Evolutionary conservation across 2,888 invertebrate species (phyloP).

Genomic region (Ophioninae sp.): DNA sequence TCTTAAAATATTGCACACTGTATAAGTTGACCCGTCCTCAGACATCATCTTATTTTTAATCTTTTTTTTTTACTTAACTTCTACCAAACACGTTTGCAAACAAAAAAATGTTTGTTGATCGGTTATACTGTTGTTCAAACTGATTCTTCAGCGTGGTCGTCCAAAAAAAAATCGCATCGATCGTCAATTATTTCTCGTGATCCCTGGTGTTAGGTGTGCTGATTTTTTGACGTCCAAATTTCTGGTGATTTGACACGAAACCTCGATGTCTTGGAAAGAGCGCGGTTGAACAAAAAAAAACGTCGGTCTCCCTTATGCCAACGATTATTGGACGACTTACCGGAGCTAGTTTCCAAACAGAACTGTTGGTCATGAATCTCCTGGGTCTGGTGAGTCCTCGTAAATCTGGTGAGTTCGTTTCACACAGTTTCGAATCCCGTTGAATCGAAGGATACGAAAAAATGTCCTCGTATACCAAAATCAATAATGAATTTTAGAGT

Average conservation of each 20-base stretch:
- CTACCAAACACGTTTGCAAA: too few species aligned
- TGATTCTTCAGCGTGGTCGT: too few species aligned
- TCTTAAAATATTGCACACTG: too few species aligned
- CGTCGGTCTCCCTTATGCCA: conserved; percentile 49
- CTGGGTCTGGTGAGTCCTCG: conserved; percentile 73
- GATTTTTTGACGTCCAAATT: conserved; percentile 51
- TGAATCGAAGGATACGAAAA: conserved; percentile 8
- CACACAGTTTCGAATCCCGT: conserved; percentile 20
- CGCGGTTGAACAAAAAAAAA: neutral
- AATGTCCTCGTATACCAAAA: neutral
- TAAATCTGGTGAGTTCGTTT: conserved; percentile 56
- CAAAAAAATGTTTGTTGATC: too few species aligned
- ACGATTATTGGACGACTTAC: conserved; percentile 56
- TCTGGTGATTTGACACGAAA: neutral
- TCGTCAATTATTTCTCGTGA: conserved; percentile 14
- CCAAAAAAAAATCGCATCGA: neutral
- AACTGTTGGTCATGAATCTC: conserved; percentile 74
- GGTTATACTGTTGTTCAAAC: too few species aligned
- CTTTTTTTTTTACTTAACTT: too few species aligned
- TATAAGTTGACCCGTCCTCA: too few species aligned
- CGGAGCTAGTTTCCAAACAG: conserved; percentile 71
- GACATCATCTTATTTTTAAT: too few species aligned
- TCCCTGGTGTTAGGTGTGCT: neutral
- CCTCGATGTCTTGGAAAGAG: conserved; percentile 3
- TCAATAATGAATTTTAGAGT: neutral